Base-by-base conservation (phyloP, 2,113 vertebrate genomes). In the Nibea coibor region DNA sequence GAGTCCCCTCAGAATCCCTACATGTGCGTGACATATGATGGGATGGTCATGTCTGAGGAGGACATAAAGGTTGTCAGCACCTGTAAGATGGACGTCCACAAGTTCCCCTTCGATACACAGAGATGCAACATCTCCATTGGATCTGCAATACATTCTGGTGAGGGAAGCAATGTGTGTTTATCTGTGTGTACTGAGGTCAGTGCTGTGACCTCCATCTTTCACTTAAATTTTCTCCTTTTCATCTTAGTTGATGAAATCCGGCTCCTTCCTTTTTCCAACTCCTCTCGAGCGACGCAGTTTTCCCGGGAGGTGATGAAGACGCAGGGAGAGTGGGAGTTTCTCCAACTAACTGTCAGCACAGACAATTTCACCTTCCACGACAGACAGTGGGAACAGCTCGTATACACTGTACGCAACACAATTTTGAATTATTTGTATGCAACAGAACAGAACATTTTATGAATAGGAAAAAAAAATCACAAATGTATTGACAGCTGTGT, bases 41-140 rank as follows among this genome's bases (percentile, higher is more conserved):
- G 93, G 20, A 80, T 0, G 0, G 17, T 94, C 17, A 0, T 0
- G 0, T 43, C 22, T 10, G 92, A 93, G 2, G 81, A 93, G 0
- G 86, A 84, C 61, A 5, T 92, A 17, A 88, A 53, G 26, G 78
- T 92, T 42, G 81, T 94, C 59, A 93, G 88, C 87, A 91, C 90
- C 76, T 94, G 93, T 17, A 67, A 84, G 43, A 89, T 94, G 90
- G 89, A 94, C 10, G 72, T 94, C 45, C 76, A 94, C 82, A 94
- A 94, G 86, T 94, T 94, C 78, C 93, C 93, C 70, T 94, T 94
- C 3, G 93, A 94, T 87, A 93, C 84, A 0, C 93, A 94, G 87
- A 81, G 58, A 17, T 94, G 93, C 63, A 92, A 71, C 87, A 83
- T 94, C 54, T 50, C 92, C 19, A 48, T 93, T 2, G 63, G 64